These are phyloP conservation scores for Macroglossus sobrinus DNA, from an alignment of 2,113 vertebrate genomes.

Conservation along the genomic window DNA sequence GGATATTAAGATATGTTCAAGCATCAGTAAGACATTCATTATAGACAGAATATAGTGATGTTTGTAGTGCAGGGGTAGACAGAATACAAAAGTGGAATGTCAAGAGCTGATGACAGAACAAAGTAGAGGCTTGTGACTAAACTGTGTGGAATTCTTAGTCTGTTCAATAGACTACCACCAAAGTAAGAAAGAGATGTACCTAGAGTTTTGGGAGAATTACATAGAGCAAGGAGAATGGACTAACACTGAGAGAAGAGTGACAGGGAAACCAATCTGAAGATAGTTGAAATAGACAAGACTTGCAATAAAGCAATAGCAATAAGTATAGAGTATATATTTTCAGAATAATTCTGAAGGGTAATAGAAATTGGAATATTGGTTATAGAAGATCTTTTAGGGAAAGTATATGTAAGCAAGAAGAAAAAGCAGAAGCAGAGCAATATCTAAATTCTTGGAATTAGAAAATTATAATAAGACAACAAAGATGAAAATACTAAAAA, in stretches of 20 bases:
- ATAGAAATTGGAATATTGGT: not conserved
- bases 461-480: not conserved
- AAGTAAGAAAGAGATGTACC: not conserved
- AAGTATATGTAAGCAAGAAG: not conserved
- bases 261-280: not conserved
- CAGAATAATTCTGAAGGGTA: not conserved
- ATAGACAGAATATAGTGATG: not conserved
- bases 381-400: not conserved
- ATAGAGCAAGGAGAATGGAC: not conserved
- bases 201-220: not conserved
- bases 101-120: not conserved
- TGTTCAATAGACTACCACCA: not conserved
- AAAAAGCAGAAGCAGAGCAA: not conserved
- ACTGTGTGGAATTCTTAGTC: not conserved
- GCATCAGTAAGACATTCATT: not conserved
- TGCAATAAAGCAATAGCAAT: not conserved
- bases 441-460: not conserved
- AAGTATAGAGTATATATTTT: not conserved
- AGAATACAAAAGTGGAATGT: not conserved
- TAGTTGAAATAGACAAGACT: not conserved
- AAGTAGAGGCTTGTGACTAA: not conserved
- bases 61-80: not conserved
- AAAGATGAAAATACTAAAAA: not conserved
- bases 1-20: not conserved
- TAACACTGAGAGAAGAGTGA: not conserved